Percentiles rank a stretch among this genome's conserved stretches.
These are phyloP conservation scores for Anorthoa munda DNA, from an alignment of 2,888 invertebrate genomes.

Conservation along the genomic window DNA sequence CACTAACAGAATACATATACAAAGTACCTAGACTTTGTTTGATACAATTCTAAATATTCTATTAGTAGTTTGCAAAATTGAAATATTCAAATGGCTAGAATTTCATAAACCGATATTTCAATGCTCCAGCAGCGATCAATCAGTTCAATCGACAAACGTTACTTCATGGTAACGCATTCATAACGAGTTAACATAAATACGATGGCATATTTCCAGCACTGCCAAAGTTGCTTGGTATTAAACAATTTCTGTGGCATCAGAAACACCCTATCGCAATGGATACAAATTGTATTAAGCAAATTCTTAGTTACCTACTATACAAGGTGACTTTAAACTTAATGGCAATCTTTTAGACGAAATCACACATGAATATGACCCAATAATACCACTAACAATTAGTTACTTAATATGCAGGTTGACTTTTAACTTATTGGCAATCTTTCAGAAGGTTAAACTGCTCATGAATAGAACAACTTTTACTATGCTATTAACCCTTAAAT, in stretches of 20 bases:
- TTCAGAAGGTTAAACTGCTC: no score
- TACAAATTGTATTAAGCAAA: constrained; percentile 33
- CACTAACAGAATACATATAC: no score
- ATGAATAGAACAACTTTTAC: no score
- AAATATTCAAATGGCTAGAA: neutral
- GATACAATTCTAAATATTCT: neutral
- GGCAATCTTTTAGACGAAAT: neutral
- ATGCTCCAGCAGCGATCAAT: neutral
- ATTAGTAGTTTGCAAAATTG: no score
- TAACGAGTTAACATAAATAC: neutral
- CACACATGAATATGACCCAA: neutral
- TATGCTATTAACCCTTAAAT: no score
- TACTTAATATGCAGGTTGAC: constrained; percentile 65
- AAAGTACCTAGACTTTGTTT: neutral
- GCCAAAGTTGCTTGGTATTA: neutral
- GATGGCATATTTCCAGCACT: constrained; percentile 12
- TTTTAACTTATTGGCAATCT: no score
- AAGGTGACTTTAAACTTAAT: neutral
- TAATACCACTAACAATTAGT: no score
- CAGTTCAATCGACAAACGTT: neutral
- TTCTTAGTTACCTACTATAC: neutral
- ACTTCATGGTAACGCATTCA: neutral
- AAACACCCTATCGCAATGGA: constrained; percentile 19
- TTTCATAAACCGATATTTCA: neutral
- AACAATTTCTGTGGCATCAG: constrained; percentile 1